Base-by-base conservation (phyloP, 2,113 vertebrate genomes). In the Vanacampus margaritifer region DNA sequence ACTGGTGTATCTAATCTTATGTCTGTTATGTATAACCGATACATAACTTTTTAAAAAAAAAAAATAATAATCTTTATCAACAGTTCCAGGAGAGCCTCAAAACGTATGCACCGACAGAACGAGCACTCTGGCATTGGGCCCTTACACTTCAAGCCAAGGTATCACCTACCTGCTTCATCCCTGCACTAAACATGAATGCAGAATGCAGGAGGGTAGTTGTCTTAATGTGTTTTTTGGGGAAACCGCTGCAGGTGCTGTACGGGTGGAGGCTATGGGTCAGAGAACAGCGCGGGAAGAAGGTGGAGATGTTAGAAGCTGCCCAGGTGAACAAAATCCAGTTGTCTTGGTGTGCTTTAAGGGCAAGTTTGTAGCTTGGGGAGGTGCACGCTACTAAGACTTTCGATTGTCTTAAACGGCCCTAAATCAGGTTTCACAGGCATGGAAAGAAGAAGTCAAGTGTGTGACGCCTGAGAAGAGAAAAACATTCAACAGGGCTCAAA, bases 81-180 rank as follows among this genome's bases (percentile, higher is more conserved):
- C 64, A 99, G 95, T 86, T 96, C 88, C 87, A 82, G 67, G 84
- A 76, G 87, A 93, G 85, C 80, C 89, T 16, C 48, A 82, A 62
- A 82, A 94, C 95, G 67, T 84, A 78, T 46, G 80, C 19, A 82
- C 82, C 84, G 68, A 94, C 90, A 0, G 90, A 90, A 9, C 86
- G 73, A 51, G 95, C 95, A 0, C 87, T 98, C 75, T 98, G 97
- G 96, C 92, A 98, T 81, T 99, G 97, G 97, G 94, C 95, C 69
- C 78, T 94, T 41, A 90, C 83, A 0, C 85, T 98, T 57, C 95
- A 98, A 86, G 93, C 91, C 61, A 98, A 95, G 94, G 97, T 98
- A 89, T 88, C 36, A 60, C 59, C 66, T 68, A 67, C 50, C 21
- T 21, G 5, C 61, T 64, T 66, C 61, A 67, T 68, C 37, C 71